Percentiles rank a stretch among this genome's conserved stretches.
phyloP scores from a whole-genome alignment of 2,797 vertebrate genomes.

The Gymnoscopelus microlampas region DNA sequence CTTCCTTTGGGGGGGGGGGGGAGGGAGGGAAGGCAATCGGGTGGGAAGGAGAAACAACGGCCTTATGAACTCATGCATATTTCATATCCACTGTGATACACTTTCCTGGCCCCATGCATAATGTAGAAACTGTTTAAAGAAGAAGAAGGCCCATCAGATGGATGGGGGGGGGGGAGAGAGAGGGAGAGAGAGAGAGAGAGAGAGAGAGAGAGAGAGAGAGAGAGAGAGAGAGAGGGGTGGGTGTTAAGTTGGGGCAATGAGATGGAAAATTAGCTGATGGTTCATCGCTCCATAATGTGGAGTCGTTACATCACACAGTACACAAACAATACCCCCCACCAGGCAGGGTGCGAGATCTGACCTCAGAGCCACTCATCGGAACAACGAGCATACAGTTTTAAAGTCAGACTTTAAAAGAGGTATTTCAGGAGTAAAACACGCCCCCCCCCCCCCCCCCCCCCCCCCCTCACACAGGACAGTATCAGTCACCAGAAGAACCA shows the following conservation, averaged over 20 bases:
- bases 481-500: too few relatives aligned
- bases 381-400: too few relatives aligned
- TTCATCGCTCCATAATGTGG: conserved; percentile 40
- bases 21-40: neutral
- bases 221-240: conserved; percentile 19
- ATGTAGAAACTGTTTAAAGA: conserved; percentile 73
- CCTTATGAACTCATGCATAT: conserved; percentile 74
- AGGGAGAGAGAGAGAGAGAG: conserved; percentile 16
- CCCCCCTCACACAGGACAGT: too few relatives aligned
- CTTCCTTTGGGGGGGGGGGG: conserved; percentile 43
- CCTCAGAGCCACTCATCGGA: neutral
- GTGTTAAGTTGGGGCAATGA: conserved; percentile 61
- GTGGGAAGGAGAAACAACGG: conserved; percentile 27
- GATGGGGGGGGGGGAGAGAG: conserved; percentile 11
- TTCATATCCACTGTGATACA: conserved; percentile 77
- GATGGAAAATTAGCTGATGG: conserved; percentile 61
- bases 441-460: too few relatives aligned
- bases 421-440: too few relatives aligned
- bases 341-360: neutral
- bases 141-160: conserved; percentile 27
- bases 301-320: conserved; percentile 3
- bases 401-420: too few relatives aligned
- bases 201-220: conserved; percentile 14
- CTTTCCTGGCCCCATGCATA: conserved; percentile 75
- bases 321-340: conserved; percentile 20